These are phyloP conservation scores for Eulemur mongoz DNA, from an alignment of 2,797 vertebrate genomes.

Conservation along the genomic window DNA sequence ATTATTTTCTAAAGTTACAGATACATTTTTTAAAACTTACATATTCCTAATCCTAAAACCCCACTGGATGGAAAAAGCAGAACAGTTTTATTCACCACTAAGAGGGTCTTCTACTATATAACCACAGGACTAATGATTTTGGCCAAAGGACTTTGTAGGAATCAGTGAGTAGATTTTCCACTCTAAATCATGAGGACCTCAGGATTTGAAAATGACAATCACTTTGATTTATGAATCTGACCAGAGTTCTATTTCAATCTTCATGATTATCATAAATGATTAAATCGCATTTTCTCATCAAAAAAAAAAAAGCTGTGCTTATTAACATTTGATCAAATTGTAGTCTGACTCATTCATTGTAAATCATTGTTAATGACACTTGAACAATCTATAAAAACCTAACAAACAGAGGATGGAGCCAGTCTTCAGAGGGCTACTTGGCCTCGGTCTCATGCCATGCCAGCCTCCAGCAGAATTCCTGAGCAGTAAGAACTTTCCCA, in stretches of 20 bases:
- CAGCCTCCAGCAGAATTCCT: slow-evolving; percentile 7
- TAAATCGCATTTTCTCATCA: not conserved
- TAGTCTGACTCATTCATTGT: not conserved
- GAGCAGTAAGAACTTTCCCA: slow-evolving; percentile 5
- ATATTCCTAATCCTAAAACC: not conserved
- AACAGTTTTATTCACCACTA: not conserved
- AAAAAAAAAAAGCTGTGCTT: not conserved
- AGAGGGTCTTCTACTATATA: not conserved
- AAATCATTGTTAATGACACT: not conserved
- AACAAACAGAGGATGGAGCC: not conserved
- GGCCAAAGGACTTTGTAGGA: not conserved
- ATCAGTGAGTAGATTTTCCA: not conserved
- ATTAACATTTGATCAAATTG: not conserved
- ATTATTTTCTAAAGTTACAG: not conserved
- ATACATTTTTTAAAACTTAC: not conserved
- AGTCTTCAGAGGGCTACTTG: not conserved
- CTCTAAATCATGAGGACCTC: not conserved
- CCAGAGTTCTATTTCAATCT: not conserved
- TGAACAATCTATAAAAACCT: not conserved
- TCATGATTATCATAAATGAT: slow-evolving; percentile 20
- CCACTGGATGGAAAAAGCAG: not conserved
- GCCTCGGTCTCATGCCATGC: not conserved
- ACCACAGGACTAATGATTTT: not conserved
- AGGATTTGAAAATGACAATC: not conserved
- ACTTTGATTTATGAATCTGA: slow-evolving; percentile 6